Base-by-base conservation (phyloP, 2,797 vertebrate genomes). In the Halcyon smyrnensis region DNA sequence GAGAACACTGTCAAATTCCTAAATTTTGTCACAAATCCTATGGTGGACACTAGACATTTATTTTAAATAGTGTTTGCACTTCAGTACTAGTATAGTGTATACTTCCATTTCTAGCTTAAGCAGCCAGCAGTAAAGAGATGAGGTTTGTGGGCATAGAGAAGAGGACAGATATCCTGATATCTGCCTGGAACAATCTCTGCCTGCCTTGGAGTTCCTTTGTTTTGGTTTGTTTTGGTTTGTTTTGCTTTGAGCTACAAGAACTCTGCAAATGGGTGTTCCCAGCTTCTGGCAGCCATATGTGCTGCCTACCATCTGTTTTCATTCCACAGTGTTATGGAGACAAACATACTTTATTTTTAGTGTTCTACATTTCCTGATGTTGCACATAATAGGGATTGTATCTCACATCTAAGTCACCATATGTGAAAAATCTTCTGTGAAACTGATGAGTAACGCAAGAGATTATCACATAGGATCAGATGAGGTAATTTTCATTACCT, bases 221-320 rank as follows among this genome's bases (percentile, higher is more conserved):
- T 95, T 94, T 73, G 62, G 67, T 39, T 39, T 36, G 34, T 36
- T 36, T 36, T n/a, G n/a, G n/a, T 34, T 75, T 89, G 73, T 78
- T 90, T 92, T 89, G 85, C 91, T 96, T 84, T 15, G 77, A 95
- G 64, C 51, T 67, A 70, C 36, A 81, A 90, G 86, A 97, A 92
- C 70, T 89, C 84, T 79, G 74, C 43, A 70, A 94, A 92, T 60
- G 92, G 84, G 77, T 87, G 92, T 92, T 96, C 71, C 84, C 84
- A 74, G 81, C 71, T 96, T 89, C 93, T 94, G 92, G 90, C 81
- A 82, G 89, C 87, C 86, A 70, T 68, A 90, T 74, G 93, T 74
- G 87, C 78, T 92, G 81, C 87, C 85, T 89, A 64, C 77, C 90
- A 93, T 95, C 92, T 95, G 95, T 90, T 96, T 96, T 93, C 93